Evolutionary conservation across 2,888 invertebrate genomes (phyloP), one percentile per base, ranked within the genome.

Genomic region (Lagria hirta): DNA sequence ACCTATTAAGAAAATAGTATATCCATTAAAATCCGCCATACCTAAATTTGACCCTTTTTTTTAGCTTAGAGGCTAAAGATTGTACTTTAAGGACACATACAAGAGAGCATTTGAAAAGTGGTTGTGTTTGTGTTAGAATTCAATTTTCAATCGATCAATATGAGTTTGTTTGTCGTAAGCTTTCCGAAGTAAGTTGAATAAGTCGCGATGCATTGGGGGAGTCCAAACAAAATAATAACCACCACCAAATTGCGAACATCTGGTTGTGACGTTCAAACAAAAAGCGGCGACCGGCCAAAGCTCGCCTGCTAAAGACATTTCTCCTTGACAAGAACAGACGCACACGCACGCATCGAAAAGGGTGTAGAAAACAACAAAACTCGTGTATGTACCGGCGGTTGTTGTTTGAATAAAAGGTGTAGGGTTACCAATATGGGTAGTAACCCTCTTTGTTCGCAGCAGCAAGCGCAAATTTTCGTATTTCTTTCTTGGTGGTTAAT

Each of bases 201-300:
- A 24, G 43, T 29, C 24, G 53, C 42, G 45, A 52, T 55, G 55
- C 61, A 58, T 57, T 61, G 46, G 53, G 61, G 60, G 57, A 58
- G 57, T 48, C 23, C 36, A 58, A 55, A 57, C 54, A 62, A 64
- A 62, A 67, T 65, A 66, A 64, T 65, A 67, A 66, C 68, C 62
- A 60, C 66, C 62, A 58, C 65, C 63, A 66, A 69, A 66, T 67
- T 66, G 64, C 65, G 67, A 68, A 74, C 70, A 70, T 73, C 73
- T 73, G 73, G 71, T 72, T 64, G 72, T 75, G 71, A 76, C 75
- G 72, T 74, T 73, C 74, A 72, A 67, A 70, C 69, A 69, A 70
- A 70, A 69, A 68, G 56, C 60, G 59, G 33, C 48, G 48, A 49
- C 72, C 71, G 70, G 70, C 70, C 70, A 70, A 66, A 71, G 66